Evolutionary conservation across 1,140 invertebrate genomes (phyloP), one percentile per base, ranked within the genome.

Genomic region (Homarus americanus): DNA sequence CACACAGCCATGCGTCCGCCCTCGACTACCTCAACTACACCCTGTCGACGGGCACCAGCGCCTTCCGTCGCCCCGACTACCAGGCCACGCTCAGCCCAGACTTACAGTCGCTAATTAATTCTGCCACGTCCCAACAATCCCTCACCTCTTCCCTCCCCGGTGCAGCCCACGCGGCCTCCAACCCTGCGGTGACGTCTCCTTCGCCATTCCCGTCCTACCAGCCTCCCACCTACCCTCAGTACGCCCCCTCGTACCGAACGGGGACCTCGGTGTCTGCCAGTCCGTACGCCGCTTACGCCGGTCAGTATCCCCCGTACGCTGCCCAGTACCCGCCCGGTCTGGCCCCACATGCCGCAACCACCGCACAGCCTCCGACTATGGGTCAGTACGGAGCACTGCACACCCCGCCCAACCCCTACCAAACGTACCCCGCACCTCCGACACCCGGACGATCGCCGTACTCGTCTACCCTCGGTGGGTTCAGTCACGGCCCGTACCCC

Each of bases 1-100:
- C 87, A 36, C 87, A 73, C 80, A 82, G 40, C 72, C 78, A 87
- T 58, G 72, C 72, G 15, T 90, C 87, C 4, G 87, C 87, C 5
- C 87, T 90, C 24, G 87, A 90, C 69, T 90, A 90, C 69, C 80
- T 90, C 72, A 90, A 90, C 49, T 90, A 90, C 72, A 82, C 87
- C 7, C 44, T 90, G 20, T 75, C 87, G 1, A 72, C 80, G 20
- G 72, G 69, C 38, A 76, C 87, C 3, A 75, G 63, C 40, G 87
- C 87, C 53, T 90, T 90, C 72, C 80, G 87, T 40, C 80, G 87
- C 1, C 87, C 87, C 0, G 87, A 90, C 17, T 90, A 83, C 87
- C 80, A 82, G 17, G 69, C 87, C 41, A 58, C 63, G 7, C 80
- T 90, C 10, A 73, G 44, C 28, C 63, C 87, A 0, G 87, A 90